Evolutionary conservation across 2,113 vertebrate genomes (phyloP), one percentile per base, ranked within the genome.

Genomic region (Eudyptes chrysolophus): DNA sequence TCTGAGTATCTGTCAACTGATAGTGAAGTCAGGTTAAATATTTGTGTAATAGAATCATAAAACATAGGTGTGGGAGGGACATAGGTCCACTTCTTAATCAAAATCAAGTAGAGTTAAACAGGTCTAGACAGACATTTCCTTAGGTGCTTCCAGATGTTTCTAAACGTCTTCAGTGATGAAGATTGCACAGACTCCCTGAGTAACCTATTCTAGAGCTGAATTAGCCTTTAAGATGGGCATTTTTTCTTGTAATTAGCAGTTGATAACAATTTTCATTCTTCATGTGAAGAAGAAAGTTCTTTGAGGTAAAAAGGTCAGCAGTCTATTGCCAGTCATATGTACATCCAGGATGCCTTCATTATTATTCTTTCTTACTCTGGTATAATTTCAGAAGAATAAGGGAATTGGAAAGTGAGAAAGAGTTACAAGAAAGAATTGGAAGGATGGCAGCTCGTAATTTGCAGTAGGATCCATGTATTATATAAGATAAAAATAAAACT

Each of bases 401-500:
- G n/a, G 27, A 92, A 78, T 16, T 60, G 18, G 20, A 89, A 91
- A 82, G 17, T 3, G 8, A 92, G 54, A 72, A 94, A 68, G 30
- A 94, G 64, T 74, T 96, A 60, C n/a, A 92, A 76, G 71, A 94
- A 72, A 10, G 57, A 92, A 88, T 5, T 71, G 57, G 42, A 88
- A 94, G 34, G 48, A 84, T 84, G 62, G 64, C 66, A 90, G 20
- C 34, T 55, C 85, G 36, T 85, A 94, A 93, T 95, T 93, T 96
- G 78, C 92, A 40, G 66, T 66, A 85, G 46, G 13, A 90, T 51
- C 42, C 16, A 60, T 86, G 92, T 83, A 90, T 96, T 96, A 88
- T 66, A 70, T 55, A 80, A 88, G 75, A 94, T 83, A 91, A 94
- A 97, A 94, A 84, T 89, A 91, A 96, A 95, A 94, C 70, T 91